Conservation (phyloP, 2,113 vertebrate genomes). For the Dryoscopus gambensis region DNA sequence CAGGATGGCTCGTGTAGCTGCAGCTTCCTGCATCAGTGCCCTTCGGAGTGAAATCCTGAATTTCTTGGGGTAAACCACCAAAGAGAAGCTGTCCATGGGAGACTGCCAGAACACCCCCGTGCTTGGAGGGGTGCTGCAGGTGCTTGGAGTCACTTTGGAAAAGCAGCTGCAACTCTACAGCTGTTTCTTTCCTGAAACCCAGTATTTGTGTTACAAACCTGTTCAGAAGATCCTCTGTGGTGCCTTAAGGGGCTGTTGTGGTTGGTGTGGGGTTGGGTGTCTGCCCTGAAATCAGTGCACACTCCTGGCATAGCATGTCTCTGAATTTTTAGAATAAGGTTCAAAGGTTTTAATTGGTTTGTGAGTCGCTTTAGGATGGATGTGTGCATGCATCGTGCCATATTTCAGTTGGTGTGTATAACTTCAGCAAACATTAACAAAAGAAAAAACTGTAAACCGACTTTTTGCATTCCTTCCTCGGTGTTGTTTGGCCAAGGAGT, state of each 20-base stretch:
- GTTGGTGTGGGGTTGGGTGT: not conserved
- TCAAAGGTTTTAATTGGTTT: not conserved
- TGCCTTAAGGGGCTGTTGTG: not conserved
- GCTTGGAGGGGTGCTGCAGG: too few species aligned
- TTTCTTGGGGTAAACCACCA: not conserved
- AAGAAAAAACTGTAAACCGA: not conserved
- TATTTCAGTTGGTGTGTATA: too few species aligned
- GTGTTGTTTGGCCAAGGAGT: not conserved
- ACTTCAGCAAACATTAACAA: not conserved
- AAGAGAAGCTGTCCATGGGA: not conserved
- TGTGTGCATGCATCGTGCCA: not conserved
- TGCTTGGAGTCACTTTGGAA: not conserved
- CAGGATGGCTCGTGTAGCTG: accelerated
- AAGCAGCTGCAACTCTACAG: not conserved
- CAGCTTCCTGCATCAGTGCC: not conserved
- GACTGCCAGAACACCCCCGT: too few species aligned
- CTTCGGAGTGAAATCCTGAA: not conserved
- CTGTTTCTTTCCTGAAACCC: not conserved
- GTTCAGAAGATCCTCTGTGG: accelerated
- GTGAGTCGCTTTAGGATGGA: not conserved
- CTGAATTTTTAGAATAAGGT: not conserved
- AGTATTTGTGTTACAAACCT: not conserved
- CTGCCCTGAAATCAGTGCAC: not conserved
- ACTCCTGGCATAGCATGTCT: not conserved
- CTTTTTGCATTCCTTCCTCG: not conserved